Percentiles rank a stretch among this genome's conserved stretches.
Conservation (phyloP, 1,140 invertebrate genomes). For the Calliphora vicina region DNA sequence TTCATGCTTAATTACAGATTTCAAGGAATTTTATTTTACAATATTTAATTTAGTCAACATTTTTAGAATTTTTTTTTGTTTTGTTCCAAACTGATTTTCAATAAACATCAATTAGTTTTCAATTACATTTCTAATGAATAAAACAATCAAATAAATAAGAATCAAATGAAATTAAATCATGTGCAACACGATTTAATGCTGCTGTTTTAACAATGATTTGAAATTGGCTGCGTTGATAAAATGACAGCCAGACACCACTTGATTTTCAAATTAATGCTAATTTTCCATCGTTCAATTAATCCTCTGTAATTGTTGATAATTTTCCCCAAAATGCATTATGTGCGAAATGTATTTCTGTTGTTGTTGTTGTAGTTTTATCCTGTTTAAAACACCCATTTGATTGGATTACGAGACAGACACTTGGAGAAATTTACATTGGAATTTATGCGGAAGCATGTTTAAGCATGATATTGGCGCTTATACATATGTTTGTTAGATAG, state of each 20-base stretch:
- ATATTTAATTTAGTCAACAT: not conserved
- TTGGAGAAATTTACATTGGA: too few relatives aligned
- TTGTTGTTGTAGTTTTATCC: too few relatives aligned
- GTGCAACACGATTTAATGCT: not conserved
- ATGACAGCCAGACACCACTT: not conserved
- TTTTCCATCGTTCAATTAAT: constrained; percentile 1
- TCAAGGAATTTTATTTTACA: too few relatives aligned
- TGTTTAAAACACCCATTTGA: too few relatives aligned
- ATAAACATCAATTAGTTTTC: not conserved
- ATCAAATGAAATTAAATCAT: not conserved
- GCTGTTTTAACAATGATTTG: not conserved
- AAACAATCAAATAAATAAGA: not conserved
- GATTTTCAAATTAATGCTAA: constrained; percentile 6
- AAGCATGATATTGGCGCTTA: too few relatives aligned
- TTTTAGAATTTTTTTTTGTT: not conserved
- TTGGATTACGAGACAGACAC: too few relatives aligned
- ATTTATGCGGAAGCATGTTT: too few relatives aligned
- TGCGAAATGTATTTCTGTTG: too few relatives aligned
- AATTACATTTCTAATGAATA: not conserved
- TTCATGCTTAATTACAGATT: too few relatives aligned
- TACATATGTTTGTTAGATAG: too few relatives aligned
- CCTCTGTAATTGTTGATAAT: constrained; percentile 6
- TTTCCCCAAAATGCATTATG: not conserved
- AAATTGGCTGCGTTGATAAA: not conserved
- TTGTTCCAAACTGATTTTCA: not conserved